These are phyloP conservation scores for Temnothorax longispinosus DNA, from an alignment of 1,140 invertebrate species.

Conservation along the genomic window DNA sequence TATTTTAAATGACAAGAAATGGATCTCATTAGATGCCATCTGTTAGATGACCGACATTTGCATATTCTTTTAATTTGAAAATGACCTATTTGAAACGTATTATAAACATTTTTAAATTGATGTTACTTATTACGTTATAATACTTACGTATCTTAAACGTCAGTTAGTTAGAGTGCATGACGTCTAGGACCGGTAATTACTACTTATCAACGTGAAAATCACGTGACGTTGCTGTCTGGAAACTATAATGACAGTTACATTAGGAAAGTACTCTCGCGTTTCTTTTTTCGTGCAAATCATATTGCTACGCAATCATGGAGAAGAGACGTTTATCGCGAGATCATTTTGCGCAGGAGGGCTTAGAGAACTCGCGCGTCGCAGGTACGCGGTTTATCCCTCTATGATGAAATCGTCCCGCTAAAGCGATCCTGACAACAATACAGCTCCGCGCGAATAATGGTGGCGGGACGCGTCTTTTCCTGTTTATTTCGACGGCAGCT, in stretches of 20 bases:
- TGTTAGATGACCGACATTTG: too few species aligned
- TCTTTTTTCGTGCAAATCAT: neutral
- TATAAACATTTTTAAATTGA: too few species aligned
- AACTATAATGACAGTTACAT: neutral
- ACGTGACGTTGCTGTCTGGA: too few species aligned
- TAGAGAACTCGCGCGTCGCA: neutral
- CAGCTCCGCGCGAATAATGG: neutral
- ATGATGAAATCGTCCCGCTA: neutral
- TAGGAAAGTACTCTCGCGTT: neutral
- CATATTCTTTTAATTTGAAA: too few species aligned
- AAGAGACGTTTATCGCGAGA: neutral
- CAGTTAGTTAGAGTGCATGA: too few species aligned
- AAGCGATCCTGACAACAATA: neutral
- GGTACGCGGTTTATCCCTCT: neutral
- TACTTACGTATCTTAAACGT: too few species aligned
- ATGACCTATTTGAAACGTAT: too few species aligned
- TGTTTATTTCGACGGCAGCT: slow-evolving; percentile 62
- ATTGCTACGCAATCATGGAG: neutral
- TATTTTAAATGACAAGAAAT: too few species aligned
- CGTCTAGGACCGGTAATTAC: too few species aligned
- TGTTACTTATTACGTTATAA: too few species aligned
- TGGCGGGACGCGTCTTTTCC: slow-evolving; percentile 4
- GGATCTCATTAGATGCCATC: too few species aligned
- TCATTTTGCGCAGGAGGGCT: neutral
- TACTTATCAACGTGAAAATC: too few species aligned